A percentile compares a stretch with the other conserved stretches of the same genome.
phyloP scores from a whole-genome alignment of 2,113 vertebrate genomes.

The Coregonus clupeaformis region DNA sequence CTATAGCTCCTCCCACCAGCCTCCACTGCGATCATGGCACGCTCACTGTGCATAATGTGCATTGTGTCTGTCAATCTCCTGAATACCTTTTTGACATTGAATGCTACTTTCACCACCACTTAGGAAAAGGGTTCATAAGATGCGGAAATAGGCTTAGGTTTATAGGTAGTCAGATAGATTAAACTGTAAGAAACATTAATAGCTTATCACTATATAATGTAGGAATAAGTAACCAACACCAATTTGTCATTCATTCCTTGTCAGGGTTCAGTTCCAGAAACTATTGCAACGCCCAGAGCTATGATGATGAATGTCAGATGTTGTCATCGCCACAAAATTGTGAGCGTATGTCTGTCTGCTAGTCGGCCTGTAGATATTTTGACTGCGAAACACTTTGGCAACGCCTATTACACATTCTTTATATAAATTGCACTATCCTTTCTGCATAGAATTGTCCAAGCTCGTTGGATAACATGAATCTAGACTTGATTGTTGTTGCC shows the following conservation, averaged over 20 bases:
- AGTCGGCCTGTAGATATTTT: background rate
- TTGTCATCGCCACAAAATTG: constrained; percentile 4
- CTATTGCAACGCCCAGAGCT: constrained; percentile 1
- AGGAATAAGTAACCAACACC: background rate
- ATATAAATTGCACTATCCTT: background rate
- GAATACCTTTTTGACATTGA: background rate
- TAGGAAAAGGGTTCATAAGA: too few relatives aligned
- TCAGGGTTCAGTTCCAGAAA: background rate
- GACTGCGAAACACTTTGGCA: background rate
- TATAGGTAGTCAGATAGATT: background rate
- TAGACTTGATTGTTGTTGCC: too few relatives aligned
- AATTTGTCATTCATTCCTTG: background rate
- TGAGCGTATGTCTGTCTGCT: background rate
- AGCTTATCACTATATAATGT: background rate
- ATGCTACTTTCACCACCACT: background rate
- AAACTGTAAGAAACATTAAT: background rate
- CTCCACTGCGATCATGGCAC: too few relatives aligned
- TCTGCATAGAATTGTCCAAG: background rate
- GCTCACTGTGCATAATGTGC: background rate
- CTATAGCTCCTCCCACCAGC: too few relatives aligned
- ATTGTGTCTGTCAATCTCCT: background rate
- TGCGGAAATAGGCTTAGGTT: background rate
- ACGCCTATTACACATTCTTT: background rate
- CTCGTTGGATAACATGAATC: background rate
- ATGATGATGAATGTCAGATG: constrained; percentile 15